A percentile compares a stretch with the other conserved stretches of the same genome.
Evolutionary conservation across 2,113 vertebrate species (phyloP).

Genomic region (Microtus montanus): DNA sequence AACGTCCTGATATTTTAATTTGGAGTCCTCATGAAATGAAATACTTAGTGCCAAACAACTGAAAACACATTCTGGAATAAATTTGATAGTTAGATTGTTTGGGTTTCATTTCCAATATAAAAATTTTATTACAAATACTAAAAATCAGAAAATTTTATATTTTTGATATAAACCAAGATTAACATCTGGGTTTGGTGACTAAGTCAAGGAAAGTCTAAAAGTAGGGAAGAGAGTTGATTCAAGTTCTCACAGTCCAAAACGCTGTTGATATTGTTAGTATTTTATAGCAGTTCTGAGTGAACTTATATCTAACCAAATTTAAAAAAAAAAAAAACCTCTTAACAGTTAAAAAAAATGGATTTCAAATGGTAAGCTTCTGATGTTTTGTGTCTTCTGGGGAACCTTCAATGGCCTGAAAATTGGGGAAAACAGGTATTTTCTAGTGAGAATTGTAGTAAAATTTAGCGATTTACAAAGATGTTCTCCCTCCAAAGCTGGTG

Average conservation of each 20-base stretch:
- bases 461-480: slow-evolving; percentile 37
- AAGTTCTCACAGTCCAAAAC: neutral
- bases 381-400: neutral
- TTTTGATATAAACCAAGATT: slow-evolving; percentile 20
- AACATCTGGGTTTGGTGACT: neutral
- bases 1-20: neutral
- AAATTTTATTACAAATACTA: slow-evolving; percentile 29
- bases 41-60: neutral
- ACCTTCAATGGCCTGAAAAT: neutral
- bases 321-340: slow-evolving; percentile 45
- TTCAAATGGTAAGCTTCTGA: slow-evolving; percentile 38
- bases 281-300: slow-evolving; percentile 10
- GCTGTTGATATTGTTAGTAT: slow-evolving; percentile 4
- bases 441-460: neutral
- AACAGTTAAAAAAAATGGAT: slow-evolving; percentile 52
- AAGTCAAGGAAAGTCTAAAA: slow-evolving; percentile 43
- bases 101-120: neutral
- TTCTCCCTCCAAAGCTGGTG: neutral
- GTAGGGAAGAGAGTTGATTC: neutral
- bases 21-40: neutral
- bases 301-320: slow-evolving; percentile 54
- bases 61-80: neutral
- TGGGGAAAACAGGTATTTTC: neutral
- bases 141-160: neutral
- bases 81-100: neutral